Base-by-base conservation (phyloP, 2,888 invertebrate genomes). In the Venustoraphidia nigricollis region DNA sequence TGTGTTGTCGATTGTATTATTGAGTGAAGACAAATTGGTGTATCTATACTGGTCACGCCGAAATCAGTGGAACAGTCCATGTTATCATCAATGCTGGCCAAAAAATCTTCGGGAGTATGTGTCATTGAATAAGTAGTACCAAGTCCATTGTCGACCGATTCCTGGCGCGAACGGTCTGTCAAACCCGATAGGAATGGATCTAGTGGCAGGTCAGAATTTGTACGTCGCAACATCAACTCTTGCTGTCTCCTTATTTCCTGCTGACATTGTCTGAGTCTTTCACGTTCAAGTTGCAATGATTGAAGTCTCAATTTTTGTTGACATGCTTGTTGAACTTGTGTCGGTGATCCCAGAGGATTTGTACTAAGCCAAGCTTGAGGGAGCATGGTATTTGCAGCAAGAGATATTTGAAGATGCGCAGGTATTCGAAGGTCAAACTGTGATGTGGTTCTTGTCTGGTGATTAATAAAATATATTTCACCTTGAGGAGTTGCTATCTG, bases 371-470 rank as follows among this genome's bases (percentile, higher is more conserved):
- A 71, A 47, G 62, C 76, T 66, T 67, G 68, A 40, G 69, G 70
- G 52, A 79, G 69, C 58, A 77, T 71, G 43, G 72, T 71, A 14
- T 72, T 73, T 34, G 76, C 69, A 41, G 72, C 70, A 36, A 78
- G 73, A 47, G 73, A 68, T 56, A 73, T 66, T 58, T 75, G 75
- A 53, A 75, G 64, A 60, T 75, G 75, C 52, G 69, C 63, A 34
- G 75, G 92, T 79, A 95, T 86, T 79, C 94, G 80, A 61, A 95
- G 95, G 73, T 96, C 94, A 74, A 92, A 93, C 95, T 95, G 96
- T 62, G 93, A 93, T 55, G 95, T 95, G 62, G 91, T 92, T 70
- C 91, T 83, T 57, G 88, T 85, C 67, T 85, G 82, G 71, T 93
- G 93, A 72, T 93, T 92, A 71, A 93, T 81, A 71, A 88, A 90